Conservation (phyloP, 2,113 vertebrate genomes). For the Oostethus manadensis region DNA sequence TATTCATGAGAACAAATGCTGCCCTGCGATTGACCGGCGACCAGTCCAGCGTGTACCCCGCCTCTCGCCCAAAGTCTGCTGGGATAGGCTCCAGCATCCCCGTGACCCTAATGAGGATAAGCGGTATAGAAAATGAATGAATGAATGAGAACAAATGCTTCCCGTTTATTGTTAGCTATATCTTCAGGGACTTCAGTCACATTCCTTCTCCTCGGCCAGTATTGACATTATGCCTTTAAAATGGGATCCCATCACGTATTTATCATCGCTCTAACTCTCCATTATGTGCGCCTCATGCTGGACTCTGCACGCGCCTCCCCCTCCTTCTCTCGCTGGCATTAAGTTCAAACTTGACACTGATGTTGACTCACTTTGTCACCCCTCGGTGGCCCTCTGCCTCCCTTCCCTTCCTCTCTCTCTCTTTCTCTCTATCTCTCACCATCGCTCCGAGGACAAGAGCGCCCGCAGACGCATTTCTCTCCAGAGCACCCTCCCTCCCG, state of each 20-base stretch:
- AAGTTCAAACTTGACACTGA: slow-evolving; percentile 82
- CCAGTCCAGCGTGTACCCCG: too few relatives aligned
- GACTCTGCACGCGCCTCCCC: slow-evolving; percentile 56
- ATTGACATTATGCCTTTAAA: slow-evolving; percentile 41
- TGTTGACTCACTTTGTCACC: slow-evolving; percentile 77
- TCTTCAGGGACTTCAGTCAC: background rate
- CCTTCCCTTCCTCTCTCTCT: slow-evolving; percentile 7
- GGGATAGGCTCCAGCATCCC: too few relatives aligned
- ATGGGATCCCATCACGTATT: slow-evolving; percentile 57
- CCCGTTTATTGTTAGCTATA: too few relatives aligned
- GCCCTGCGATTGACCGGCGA: too few relatives aligned
- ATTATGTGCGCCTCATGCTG: slow-evolving; percentile 68
- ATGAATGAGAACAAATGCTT: too few relatives aligned
- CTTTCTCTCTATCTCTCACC: slow-evolving; percentile 35
- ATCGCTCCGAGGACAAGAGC: slow-evolving; percentile 72
- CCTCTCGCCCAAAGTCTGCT: too few relatives aligned
- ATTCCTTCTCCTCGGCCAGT: slow-evolving; percentile 3
- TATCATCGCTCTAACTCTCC: slow-evolving; percentile 57
- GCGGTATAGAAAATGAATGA: too few relatives aligned
- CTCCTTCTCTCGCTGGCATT: slow-evolving; percentile 73
- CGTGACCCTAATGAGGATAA: too few relatives aligned
- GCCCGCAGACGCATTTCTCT: slow-evolving; percentile 75
- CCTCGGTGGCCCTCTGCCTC: slow-evolving; percentile 56
- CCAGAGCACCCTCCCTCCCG: slow-evolving; percentile 56
- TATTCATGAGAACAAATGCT: too few relatives aligned